Evolutionary conservation across 1,140 invertebrate genomes (phyloP).

Genomic region (Zeugodacus cucurbitae): DNA sequence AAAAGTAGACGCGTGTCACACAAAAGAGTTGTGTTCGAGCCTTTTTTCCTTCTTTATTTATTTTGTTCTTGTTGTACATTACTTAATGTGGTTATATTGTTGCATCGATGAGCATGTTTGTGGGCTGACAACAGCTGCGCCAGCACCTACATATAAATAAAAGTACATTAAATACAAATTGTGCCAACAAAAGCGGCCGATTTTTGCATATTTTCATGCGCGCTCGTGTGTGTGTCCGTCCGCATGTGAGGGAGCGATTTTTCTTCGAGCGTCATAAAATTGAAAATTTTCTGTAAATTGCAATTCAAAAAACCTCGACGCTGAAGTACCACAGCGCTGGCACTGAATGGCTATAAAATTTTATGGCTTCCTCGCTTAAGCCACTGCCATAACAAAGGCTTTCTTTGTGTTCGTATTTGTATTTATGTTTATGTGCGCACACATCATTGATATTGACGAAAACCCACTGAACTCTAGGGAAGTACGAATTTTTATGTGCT

Average conservation of each 20-base stretch:
- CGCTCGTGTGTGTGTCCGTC: not conserved
- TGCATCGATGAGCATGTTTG: not conserved
- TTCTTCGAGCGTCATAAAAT: not conserved
- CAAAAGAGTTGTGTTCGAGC: not conserved
- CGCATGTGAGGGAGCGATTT: not conserved
- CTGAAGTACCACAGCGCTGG: not conserved
- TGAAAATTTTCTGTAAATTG: not conserved
- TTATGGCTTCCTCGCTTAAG: not conserved
- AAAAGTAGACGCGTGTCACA: not conserved
- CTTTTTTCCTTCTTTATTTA: not conserved
- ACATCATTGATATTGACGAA: not conserved
- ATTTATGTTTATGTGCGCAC: not conserved
- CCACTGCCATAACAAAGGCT: not conserved
- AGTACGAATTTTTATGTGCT: not conserved
- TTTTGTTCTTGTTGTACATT: not conserved
- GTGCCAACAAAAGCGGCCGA: not conserved
- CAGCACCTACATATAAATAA: not conserved
- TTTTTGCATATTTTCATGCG: not conserved
- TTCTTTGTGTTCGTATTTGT: not conserved
- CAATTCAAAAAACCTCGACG: not conserved
- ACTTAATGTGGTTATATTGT: not conserved
- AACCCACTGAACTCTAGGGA: not conserved
- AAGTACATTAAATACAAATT: constrained; percentile 30
- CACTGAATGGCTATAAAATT: constrained; percentile 16
- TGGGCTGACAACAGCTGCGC: not conserved